Evolutionary conservation across 53 echinoderm and acorn worm species (phyloP).

Genomic region (Glandiceps talaboti): DNA sequence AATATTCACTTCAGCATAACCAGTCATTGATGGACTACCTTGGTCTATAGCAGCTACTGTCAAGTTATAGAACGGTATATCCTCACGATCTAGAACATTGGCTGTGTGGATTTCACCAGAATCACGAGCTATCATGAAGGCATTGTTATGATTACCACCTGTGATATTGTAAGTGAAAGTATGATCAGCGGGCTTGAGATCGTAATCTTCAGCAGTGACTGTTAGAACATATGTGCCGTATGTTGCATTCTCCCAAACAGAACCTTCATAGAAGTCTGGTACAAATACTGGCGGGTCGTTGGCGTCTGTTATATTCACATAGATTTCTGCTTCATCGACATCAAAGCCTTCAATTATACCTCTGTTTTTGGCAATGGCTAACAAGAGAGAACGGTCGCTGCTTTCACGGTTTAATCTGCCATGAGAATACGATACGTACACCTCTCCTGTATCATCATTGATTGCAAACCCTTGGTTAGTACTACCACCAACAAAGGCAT

Average conservation of each 20-base stretch:
- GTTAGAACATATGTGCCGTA: constrained; percentile 43
- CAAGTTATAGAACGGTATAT: constrained; percentile 47
- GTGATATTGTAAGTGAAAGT: constrained; percentile 66
- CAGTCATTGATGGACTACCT: constrained; percentile 65
- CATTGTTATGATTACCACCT: constrained; percentile 39
- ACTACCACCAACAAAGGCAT: constrained; percentile 69
- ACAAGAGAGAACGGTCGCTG: constrained; percentile 35
- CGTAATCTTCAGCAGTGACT: constrained; percentile 79
- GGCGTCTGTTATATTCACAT: constrained; percentile 59
- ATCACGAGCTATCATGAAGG: constrained; percentile 50
- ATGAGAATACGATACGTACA: constrained; percentile 51
- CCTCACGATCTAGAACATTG: constrained; percentile 68
- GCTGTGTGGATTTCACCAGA: constrained; percentile 53
- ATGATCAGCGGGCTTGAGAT: constrained; percentile 49
- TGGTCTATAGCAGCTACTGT: constrained; percentile 78
- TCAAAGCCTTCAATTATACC: constrained; percentile 61
- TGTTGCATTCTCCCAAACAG: constrained; percentile 48
- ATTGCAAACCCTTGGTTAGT: constrained; percentile 78
- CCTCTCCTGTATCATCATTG: constrained; percentile 51
- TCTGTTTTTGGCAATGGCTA: constrained; percentile 78
- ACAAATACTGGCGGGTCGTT: constrained; percentile 84
- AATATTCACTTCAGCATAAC: constrained; percentile 49
- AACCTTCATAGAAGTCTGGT: constrained; percentile 55
- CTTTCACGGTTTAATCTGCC: constrained; percentile 75
- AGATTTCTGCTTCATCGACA: constrained; percentile 69